Percentiles rank a stretch among this genome's conserved stretches.
phyloP scores from a whole-genome alignment of 2,113 vertebrate species.

The Hassar affinis region DNA sequence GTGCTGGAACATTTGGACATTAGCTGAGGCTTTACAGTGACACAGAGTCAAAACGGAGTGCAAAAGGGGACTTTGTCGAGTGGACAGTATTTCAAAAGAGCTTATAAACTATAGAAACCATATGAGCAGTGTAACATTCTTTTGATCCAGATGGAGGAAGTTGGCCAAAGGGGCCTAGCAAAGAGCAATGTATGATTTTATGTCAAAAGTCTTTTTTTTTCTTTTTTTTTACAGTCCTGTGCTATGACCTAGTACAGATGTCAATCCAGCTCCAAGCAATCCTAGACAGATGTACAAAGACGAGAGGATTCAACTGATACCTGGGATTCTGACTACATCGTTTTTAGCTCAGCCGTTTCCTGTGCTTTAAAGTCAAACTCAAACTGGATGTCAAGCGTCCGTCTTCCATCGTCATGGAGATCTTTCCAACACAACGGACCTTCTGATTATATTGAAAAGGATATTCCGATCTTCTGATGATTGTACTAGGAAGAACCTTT shows the following conservation, averaged over 20 bases:
- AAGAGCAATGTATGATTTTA: not conserved
- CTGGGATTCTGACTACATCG: conserved; percentile 11
- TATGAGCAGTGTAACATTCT: conserved; percentile 11
- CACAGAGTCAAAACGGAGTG: conserved; percentile 21
- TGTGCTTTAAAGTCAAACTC: conserved; percentile 34
- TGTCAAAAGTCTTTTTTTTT: not conserved
- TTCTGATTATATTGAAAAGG: conserved; percentile 23
- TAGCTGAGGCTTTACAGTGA: conserved; percentile 29
- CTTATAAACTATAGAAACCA: not conserved
- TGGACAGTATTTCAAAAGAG: conserved; percentile 7
- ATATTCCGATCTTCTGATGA: not conserved
- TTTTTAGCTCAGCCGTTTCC: conserved; percentile 30
- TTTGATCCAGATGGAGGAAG: not conserved
- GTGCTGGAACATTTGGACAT: conserved; percentile 19
- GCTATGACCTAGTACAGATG: not conserved
- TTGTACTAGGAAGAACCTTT: not conserved
- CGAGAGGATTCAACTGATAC: conserved; percentile 2
- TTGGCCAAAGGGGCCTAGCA: not conserved
- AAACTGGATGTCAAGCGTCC: not conserved
- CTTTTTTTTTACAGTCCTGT: conserved; percentile 16
- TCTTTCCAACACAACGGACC: not conserved
- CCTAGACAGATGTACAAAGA: not conserved
- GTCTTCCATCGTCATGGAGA: not conserved
- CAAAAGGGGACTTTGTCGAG: not conserved
- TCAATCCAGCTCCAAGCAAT: not conserved